Percentiles rank a stretch among this genome's conserved stretches.
Evolutionary conservation across 30 jellyfish, hydroid and myxozoan genomes (phyloP).

Genomic region (Catostylus mosaicus): DNA sequence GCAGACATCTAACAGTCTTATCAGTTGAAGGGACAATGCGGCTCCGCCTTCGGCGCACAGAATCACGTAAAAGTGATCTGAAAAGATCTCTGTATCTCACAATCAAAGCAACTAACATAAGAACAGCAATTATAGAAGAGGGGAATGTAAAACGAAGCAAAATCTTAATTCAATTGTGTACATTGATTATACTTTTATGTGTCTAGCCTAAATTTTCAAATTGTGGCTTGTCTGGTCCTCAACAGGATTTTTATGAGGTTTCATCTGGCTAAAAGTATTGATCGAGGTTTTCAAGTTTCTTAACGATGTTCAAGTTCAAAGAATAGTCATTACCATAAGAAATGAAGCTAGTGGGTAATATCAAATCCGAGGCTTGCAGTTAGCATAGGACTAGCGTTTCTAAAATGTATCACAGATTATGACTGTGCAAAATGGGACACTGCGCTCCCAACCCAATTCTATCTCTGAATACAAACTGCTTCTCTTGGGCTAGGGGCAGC

Average conservation of each 20-base stretch:
- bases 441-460: no score
- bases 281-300: no score
- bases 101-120: neutral
- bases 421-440: no score
- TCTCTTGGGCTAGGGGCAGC: no score
- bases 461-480: no score
- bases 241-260: constrained; percentile 7
- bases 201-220: constrained; percentile 24
- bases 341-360: no score
- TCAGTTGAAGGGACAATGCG: neutral
- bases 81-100: neutral
- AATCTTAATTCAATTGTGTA: neutral
- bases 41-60: constrained; percentile 20
- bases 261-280: neutral
- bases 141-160: neutral
- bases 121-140: neutral
- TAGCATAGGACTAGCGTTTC: no score
- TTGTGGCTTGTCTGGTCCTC: constrained; percentile 30
- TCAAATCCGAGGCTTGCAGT: no score
- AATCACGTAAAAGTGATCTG: neutral
- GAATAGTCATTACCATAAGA: no score
- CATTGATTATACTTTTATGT: neutral
- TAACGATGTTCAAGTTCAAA: no score
- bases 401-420: no score
- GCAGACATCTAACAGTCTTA: constrained; percentile 1